These are phyloP conservation scores for Halcyon leucocephala DNA, from an alignment of 2,797 vertebrate genomes.

Conservation along the genomic window DNA sequence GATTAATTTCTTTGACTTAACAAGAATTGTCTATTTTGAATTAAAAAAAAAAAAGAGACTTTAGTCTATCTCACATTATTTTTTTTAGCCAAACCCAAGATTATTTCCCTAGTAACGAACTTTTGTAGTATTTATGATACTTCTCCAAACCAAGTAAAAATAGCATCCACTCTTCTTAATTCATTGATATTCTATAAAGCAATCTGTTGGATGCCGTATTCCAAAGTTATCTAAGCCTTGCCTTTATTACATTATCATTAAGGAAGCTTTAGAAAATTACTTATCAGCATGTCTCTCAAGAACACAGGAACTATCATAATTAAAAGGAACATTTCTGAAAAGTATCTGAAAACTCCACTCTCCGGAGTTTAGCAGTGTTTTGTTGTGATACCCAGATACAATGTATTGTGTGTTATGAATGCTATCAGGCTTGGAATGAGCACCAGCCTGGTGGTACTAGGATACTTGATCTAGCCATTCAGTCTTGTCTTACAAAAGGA, in stretches of 20 bases:
- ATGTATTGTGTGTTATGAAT: neutral
- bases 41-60: neutral
- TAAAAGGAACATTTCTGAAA: neutral
- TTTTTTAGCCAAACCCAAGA: neutral
- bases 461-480: neutral
- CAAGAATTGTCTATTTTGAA: neutral
- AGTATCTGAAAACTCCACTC: rapidly evolving
- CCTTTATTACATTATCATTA: neutral
- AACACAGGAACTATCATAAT: neutral
- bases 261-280: neutral
- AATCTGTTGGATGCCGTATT: neutral
- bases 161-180: neutral
- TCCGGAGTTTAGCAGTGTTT: neutral
- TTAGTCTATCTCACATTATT: neutral
- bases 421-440: neutral
- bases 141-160: neutral
- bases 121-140: neutral
- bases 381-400: neutral
- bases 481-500: neutral
- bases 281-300: neutral
- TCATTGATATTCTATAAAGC: neutral
- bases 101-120: neutral
- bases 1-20: neutral
- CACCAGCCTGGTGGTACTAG: neutral
- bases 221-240: neutral